Conservation (phyloP, 2,113 vertebrate genomes). For the Ranitomeya imitator region DNA sequence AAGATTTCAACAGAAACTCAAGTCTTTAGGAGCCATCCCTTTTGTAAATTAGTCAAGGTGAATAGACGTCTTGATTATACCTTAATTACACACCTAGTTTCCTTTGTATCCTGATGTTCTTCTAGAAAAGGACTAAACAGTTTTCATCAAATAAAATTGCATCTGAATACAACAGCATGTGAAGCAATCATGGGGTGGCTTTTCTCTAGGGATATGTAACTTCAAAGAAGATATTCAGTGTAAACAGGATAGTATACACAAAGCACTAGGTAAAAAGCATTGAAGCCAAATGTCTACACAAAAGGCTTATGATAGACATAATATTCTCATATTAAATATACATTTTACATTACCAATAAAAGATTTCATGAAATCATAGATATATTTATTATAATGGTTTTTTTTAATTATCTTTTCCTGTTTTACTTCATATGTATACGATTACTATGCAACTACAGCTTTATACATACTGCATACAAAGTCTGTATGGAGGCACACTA, state of each 20-base stretch:
- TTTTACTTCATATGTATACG: no score
- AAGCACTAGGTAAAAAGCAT: not conserved
- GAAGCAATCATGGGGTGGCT: not conserved
- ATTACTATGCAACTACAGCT: no score
- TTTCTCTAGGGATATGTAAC: constrained; percentile 10
- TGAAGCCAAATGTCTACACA: not conserved
- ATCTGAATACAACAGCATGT: constrained; percentile 34
- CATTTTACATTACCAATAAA: not conserved
- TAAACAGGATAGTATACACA: constrained; percentile 4
- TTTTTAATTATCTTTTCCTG: no score
- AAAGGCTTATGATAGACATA: not conserved
- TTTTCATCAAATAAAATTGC: constrained; percentile 39
- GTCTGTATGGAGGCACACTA: no score
- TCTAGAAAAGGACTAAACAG: constrained; percentile 28
- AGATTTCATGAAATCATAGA: not conserved
- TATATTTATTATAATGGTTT: not conserved
- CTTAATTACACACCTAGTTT: constrained; percentile 14
- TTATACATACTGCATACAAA: no score
- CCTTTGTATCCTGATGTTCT: constrained; percentile 18
- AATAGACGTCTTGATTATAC: constrained; percentile 21
- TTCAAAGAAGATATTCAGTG: constrained; percentile 1
- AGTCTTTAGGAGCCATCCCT: not conserved
- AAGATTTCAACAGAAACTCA: not conserved
- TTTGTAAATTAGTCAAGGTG: constrained; percentile 34
- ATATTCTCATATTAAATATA: not conserved